Evolutionary conservation across 1,140 invertebrate species (phyloP), one percentile per base, ranked within the genome.

Genomic region (Belonocnema kinseyi): DNA sequence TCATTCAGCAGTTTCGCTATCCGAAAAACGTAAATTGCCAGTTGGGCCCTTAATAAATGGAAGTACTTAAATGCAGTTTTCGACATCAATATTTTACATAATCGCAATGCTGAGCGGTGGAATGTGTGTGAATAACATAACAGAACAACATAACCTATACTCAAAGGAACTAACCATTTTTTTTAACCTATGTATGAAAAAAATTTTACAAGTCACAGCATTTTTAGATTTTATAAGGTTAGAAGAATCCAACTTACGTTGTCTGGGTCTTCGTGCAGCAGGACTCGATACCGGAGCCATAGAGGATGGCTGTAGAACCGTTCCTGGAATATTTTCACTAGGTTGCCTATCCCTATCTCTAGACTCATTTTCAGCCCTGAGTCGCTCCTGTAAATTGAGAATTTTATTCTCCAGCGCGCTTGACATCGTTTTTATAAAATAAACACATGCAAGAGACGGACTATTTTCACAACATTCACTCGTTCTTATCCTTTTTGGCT

Each of bases 341-440:
- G 75, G 83, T 50, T 88, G 90, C 76, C 88, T 87, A 76, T 92
- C 92, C 82, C 92, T 88, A 72, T 92, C 92, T 73, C 90, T 88
- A 40, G 93, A 92, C 86, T 94, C 93, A 88, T 94, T 94, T 91
- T 95, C 94, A 51, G 93, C 93, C 84, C 92, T 92, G 70, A 95
- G 89, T 73, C 93, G 91, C 78, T 93, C 93, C 89, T 95, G 93
- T 81, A 95, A 88, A 80, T 93, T 93, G 82, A 94, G 90, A 83
- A 95, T 93, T 90, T 93, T 94, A 80, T 92, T 93, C 85, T 92
- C 93, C 85, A 94, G 90, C 80, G 92, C 89, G 76, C 91, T 92
- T 80, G 90, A 90, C 90, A 90, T 90, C 74, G 73, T 80, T 72
- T 76, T 77, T 17, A 73, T 72, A 79, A 70, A 61, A 66, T 11